These are phyloP conservation scores for Solenodon paradoxus DNA, from an alignment of 2,113 vertebrate genomes.

Conservation along the genomic window DNA sequence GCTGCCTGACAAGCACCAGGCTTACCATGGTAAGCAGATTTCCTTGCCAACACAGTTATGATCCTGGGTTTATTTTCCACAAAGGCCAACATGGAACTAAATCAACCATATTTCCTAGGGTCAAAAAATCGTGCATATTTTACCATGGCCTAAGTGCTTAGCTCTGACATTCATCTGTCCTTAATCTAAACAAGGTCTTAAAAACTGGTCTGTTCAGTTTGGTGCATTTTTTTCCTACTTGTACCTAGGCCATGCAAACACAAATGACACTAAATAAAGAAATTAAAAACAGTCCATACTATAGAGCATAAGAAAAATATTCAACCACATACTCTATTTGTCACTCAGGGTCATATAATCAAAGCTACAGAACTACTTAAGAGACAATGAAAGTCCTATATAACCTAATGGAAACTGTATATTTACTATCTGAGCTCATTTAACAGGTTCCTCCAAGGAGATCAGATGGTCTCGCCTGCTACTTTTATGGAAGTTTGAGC, in stretches of 20 bases:
- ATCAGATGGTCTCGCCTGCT: background rate
- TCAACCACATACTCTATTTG: background rate
- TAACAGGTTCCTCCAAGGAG: constrained; percentile 24
- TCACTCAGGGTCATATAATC: background rate
- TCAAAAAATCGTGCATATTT: background rate
- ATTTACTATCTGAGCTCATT: background rate
- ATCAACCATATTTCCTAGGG: background rate
- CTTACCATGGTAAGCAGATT: background rate
- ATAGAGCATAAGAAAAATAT: background rate
- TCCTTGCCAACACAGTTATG: background rate
- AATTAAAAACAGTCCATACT: background rate
- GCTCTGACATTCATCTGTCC: background rate
- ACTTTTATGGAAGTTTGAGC: background rate
- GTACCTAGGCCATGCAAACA: background rate
- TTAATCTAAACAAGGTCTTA: background rate
- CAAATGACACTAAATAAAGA: background rate
- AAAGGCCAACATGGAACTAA: background rate
- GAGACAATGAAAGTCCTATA: background rate
- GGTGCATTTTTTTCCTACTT: background rate
- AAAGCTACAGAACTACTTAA: background rate
- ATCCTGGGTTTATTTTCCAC: constrained; percentile 3
- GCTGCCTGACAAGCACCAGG: background rate
- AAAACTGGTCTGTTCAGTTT: background rate
- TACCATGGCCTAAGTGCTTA: background rate
- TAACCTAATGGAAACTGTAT: background rate